Conservation (phyloP, 2,888 invertebrate genomes). For the Xanthia togata region DNA sequence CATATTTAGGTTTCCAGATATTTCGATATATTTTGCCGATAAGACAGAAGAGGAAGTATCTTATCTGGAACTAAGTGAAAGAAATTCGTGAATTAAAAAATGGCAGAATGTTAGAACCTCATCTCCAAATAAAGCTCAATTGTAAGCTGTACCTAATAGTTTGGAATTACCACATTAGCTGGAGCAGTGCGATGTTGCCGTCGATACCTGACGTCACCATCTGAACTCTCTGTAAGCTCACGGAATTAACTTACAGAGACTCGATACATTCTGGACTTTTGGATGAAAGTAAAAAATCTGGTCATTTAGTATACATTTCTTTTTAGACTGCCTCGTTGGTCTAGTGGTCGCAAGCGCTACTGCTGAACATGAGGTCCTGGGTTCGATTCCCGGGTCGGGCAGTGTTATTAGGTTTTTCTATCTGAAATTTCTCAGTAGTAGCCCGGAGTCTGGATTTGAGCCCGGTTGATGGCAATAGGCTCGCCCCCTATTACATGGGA, state of each 20-base stretch:
- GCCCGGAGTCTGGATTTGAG: too few relatives aligned
- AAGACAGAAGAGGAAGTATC: background rate
- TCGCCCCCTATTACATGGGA: too few relatives aligned
- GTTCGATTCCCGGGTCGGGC: too few relatives aligned
- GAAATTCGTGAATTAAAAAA: background rate
- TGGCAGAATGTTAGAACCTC: background rate
- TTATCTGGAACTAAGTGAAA: background rate
- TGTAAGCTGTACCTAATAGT: conserved; percentile 27
- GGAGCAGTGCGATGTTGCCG: conserved; percentile 41
- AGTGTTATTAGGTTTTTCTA: too few relatives aligned
- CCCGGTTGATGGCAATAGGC: too few relatives aligned
- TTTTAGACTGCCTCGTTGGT: too few relatives aligned
- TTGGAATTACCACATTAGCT: conserved; percentile 37
- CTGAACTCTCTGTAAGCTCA: conserved; percentile 40
- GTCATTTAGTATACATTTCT: background rate
- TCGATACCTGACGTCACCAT: conserved; percentile 21
- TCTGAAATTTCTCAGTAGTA: too few relatives aligned
- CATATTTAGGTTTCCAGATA: too few relatives aligned
- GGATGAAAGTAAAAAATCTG: background rate
- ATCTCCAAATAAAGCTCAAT: background rate
- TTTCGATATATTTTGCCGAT: too few relatives aligned
- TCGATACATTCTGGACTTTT: conserved; percentile 20
- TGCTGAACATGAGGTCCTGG: too few relatives aligned
- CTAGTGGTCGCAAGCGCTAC: too few relatives aligned
- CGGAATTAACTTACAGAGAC: conserved; percentile 43